Evolutionary conservation across 2,888 invertebrate genomes (phyloP), one percentile per base, ranked within the genome.

Genomic region (Fragum whitleyi): DNA sequence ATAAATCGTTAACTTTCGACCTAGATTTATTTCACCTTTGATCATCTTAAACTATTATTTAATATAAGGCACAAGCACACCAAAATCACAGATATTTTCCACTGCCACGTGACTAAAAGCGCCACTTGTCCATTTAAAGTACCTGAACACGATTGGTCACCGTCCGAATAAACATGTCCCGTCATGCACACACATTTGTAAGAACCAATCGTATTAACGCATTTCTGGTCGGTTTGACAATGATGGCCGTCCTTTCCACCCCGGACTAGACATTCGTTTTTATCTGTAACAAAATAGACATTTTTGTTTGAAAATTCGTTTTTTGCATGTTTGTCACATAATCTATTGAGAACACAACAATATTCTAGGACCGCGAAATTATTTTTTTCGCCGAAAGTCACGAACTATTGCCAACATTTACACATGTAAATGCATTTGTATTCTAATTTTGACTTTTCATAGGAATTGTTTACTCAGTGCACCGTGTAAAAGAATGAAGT

Each of bases 111-210:
- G 73, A 67, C 72, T 29, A 51, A 59, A 53, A 83, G 70, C 51
- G 79, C 69, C 61, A 77, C 75, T 67, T 72, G 79, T 72, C 81
- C 76, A 74, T 74, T 81, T 67, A 65, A 79, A 57, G 85, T 90
- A 87, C 90, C 91, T 87, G 88, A 87, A 88, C 92, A 92, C 68
- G 89, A 85, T 81, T 88, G 90, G 55, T 86, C 87, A 7, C 82
- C 86, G 72, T 89, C 88, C 67, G 86, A 75, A n/a, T 87, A 85
- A 68, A 77, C 95, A 94, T 97, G 97, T 7, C 97, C 97, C 28
- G 96, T 95, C 89, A 96, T 95, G 94, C 97, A 98, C 94, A 97
- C 96, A 94, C 97, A 98, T 86, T 96, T 95, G 94, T 97, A 97
- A 86, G 96, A 96, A 79, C 97, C 97, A 74, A 96, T 95, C 59